phyloP scores from a whole-genome alignment of 1,140 invertebrate species.

The Bombus polaris region DNA sequence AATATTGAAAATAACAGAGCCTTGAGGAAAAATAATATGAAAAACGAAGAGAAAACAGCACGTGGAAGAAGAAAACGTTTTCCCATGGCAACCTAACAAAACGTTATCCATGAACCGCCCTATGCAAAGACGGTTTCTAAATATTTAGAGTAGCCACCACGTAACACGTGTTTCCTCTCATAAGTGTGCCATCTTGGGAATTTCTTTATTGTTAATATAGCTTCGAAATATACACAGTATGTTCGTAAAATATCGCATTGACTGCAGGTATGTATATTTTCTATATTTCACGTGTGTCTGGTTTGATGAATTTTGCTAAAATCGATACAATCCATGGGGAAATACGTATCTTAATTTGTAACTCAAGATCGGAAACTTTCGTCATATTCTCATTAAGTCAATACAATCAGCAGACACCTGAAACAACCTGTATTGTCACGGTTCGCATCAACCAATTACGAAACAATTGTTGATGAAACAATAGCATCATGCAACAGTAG shows the following conservation, averaged over 20 bases:
- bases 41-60: not conserved
- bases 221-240: not conserved
- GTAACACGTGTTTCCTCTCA: constrained; percentile 50
- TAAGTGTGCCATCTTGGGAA: constrained; percentile 18
- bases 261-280: not conserved
- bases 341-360: not conserved
- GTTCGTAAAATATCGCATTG: not conserved
- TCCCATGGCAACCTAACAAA: not conserved
- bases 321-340: no score
- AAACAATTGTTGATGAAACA: constrained; percentile 34
- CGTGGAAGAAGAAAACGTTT: not conserved
- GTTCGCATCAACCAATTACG: constrained; percentile 37
- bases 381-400: not conserved
- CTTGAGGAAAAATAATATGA: not conserved
- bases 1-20: not conserved
- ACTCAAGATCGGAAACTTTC: not conserved
- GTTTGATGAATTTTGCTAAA: not conserved
- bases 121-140: constrained; percentile 35
- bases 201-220: constrained; percentile 37
- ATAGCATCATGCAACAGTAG: constrained; percentile 20
- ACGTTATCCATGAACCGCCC: not conserved
- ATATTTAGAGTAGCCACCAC: constrained; percentile 43
- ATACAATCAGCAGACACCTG: not conserved
- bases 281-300: not conserved
- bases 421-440: not conserved